phyloP scores from a whole-genome alignment of 2,888 invertebrate species.

The Drosophila neotestacea region DNA sequence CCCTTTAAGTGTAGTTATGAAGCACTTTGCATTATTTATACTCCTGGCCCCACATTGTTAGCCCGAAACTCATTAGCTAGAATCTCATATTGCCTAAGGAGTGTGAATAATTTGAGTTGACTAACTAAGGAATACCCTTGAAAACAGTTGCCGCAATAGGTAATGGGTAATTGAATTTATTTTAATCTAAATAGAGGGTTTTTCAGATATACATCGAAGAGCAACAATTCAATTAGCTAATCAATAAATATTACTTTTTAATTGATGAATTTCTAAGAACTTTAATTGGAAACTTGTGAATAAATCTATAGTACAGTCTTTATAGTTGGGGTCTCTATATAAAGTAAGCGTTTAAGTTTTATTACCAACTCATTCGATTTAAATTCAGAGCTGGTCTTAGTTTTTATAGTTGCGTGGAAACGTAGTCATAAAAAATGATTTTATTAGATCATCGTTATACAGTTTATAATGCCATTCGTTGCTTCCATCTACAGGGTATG shows the following conservation, averaged over 20 bases:
- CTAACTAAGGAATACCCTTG: constrained; percentile 1
- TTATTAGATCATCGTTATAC: not conserved
- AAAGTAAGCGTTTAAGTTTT: constrained; percentile 2
- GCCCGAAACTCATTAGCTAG: constrained; percentile 59
- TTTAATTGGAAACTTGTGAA: not conserved
- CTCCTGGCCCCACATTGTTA: constrained; percentile 23
- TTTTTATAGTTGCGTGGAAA: constrained; percentile 2
- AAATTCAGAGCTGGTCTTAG: not conserved
- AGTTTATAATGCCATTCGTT: constrained; percentile 1
- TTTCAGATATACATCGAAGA: no score
- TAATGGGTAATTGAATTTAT: not conserved
- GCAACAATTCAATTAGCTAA: no score
- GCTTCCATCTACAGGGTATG: constrained; percentile 18
- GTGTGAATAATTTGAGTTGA: not conserved
- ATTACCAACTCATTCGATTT: not conserved
- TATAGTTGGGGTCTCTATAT: not conserved
- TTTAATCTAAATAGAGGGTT: not conserved
- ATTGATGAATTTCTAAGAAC: no score
- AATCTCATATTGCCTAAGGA: constrained; percentile 21
- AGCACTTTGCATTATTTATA: constrained; percentile 73
- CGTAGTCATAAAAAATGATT: not conserved
- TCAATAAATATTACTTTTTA: no score
- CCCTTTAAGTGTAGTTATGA: constrained; percentile 58
- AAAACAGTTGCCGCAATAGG: not conserved
- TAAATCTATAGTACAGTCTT: not conserved